Evolutionary conservation across 2,888 invertebrate species (phyloP).

Genomic region (Oasisia sp.): DNA sequence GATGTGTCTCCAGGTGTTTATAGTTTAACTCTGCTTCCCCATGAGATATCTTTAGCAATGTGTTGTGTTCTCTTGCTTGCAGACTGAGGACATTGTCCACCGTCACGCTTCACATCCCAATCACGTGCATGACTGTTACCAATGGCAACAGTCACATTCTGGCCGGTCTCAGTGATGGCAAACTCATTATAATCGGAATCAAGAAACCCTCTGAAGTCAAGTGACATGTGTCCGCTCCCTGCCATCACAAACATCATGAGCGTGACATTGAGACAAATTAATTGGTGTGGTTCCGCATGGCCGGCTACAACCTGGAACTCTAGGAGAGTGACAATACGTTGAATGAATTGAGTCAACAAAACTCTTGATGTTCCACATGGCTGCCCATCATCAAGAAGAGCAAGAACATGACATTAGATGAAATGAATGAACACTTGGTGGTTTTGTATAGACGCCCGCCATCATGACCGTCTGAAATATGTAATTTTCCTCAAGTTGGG

Average conservation of each 20-base stretch:
- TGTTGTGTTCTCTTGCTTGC: slow-evolving; percentile 33
- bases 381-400: background rate
- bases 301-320: background rate
- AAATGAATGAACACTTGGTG: background rate
- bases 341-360: background rate
- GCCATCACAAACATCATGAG: too few relatives aligned
- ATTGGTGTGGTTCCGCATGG: background rate
- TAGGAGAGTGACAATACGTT: background rate
- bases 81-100: slow-evolving; percentile 53
- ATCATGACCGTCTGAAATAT: too few relatives aligned
- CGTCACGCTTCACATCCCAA: slow-evolving; percentile 56
- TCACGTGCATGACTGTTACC: slow-evolving; percentile 59
- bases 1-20: background rate
- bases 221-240: background rate
- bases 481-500: too few relatives aligned
- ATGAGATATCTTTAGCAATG: background rate
- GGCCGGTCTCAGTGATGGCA: slow-evolving; percentile 72
- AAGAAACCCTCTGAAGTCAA: slow-evolving; percentile 46
- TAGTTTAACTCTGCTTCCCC: background rate
- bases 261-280: background rate
- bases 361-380: background rate
- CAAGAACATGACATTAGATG: background rate
- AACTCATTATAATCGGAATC: slow-evolving; percentile 63
- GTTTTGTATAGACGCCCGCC: background rate
- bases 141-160: slow-evolving; percentile 70